These are phyloP conservation scores for Cantharis lateralis DNA, from an alignment of 2,888 invertebrate genomes.

Conservation along the genomic window DNA sequence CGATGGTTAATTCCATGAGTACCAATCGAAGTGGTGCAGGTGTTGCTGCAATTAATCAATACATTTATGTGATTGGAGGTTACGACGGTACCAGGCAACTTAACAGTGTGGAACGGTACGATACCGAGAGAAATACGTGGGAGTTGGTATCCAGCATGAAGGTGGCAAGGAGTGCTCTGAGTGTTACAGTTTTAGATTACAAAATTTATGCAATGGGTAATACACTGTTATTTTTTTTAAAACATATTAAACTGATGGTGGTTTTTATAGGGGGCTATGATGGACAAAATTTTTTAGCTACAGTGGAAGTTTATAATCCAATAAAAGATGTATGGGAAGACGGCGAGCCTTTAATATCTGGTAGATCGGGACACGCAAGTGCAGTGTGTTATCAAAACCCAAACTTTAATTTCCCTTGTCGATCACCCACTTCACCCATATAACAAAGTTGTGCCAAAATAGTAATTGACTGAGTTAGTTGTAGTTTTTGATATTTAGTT, in stretches of 20 bases:
- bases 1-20: conserved; percentile 76
- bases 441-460: conserved; percentile 7
- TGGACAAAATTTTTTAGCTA: conserved; percentile 80
- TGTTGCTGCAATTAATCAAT: conserved; percentile 84
- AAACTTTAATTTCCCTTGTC: conserved; percentile 16
- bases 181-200: conserved; percentile 83
- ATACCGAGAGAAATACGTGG: conserved; percentile 83
- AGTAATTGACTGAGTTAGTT: background rate
- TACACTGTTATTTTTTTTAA: background rate
- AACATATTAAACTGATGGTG: background rate
- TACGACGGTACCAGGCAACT: conserved; percentile 86
- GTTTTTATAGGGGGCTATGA: conserved; percentile 80
- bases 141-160: conserved; percentile 75
- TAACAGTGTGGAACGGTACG: conserved; percentile 83
- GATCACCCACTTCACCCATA: conserved; percentile 1
- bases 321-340: conserved; percentile 74
- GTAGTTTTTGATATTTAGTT: background rate
- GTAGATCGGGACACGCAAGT: conserved; percentile 89
- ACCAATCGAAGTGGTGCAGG: conserved; percentile 84
- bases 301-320: conserved; percentile 89
- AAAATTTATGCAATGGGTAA: conserved; percentile 88
- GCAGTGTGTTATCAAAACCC: conserved; percentile 84
- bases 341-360: conserved; percentile 79
- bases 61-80: conserved; percentile 93
- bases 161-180: conserved; percentile 84